Evolutionary conservation across 2,888 invertebrate genomes (phyloP).

Genomic region (Xanthostigma xanthostigma): DNA sequence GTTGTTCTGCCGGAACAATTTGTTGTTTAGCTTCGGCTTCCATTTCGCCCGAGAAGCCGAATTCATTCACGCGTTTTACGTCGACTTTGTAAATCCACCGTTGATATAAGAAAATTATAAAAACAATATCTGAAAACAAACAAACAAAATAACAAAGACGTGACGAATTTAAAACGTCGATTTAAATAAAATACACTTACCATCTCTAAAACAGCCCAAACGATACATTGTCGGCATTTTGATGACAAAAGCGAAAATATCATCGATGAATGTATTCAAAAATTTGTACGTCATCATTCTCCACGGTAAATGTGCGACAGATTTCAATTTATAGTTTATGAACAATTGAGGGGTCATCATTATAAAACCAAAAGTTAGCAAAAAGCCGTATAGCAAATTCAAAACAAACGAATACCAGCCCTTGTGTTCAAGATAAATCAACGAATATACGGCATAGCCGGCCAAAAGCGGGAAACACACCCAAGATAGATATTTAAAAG

Average conservation of each 20-base stretch:
- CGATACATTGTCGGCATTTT: slow-evolving; percentile 99
- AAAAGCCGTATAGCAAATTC: slow-evolving; percentile 92
- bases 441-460: slow-evolving; percentile 89
- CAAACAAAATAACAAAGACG: slow-evolving; percentile 3
- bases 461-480: slow-evolving; percentile 82
- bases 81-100: slow-evolving; percentile 98
- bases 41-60: slow-evolving; percentile 94
- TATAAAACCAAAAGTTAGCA: slow-evolving; percentile 97
- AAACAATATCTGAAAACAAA: slow-evolving; percentile 72
- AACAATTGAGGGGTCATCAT: slow-evolving; percentile 99
- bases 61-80: slow-evolving; percentile 88
- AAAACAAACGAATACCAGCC: slow-evolving; percentile 99
- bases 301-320: slow-evolving; percentile 98
- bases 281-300: slow-evolving; percentile 99
- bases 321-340: slow-evolving; percentile 98
- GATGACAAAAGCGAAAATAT: slow-evolving; percentile 99
- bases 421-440: slow-evolving; percentile 91
- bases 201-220: slow-evolving; percentile 94
- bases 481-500: slow-evolving; percentile 95
- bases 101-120: slow-evolving; percentile 97
- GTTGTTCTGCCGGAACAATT: slow-evolving; percentile 31
- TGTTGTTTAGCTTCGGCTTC: slow-evolving; percentile 38
- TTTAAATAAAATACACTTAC: slow-evolving; percentile 28
- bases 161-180: background rate
- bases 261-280: slow-evolving; percentile 98